Percentiles rank a stretch among this genome's conserved stretches.
These are phyloP conservation scores for Tupaia tana DNA, from an alignment of 2,113 vertebrate genomes.

Conservation along the genomic window DNA sequence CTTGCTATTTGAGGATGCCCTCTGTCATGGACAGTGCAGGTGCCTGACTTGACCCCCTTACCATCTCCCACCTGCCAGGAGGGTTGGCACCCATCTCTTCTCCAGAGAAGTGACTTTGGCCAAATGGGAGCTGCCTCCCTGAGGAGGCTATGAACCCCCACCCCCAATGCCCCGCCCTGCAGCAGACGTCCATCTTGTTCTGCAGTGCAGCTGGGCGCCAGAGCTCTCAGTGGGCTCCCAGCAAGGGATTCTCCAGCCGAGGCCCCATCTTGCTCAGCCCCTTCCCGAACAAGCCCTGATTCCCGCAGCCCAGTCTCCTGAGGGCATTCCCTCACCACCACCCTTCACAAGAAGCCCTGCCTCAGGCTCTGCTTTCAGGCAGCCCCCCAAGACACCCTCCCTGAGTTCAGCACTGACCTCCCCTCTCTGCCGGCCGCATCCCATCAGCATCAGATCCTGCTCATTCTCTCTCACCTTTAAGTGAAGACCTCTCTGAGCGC, in stretches of 20 bases:
- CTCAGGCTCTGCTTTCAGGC: not conserved
- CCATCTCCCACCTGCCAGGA: not conserved
- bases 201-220: not conserved
- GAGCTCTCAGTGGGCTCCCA: not conserved
- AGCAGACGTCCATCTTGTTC: not conserved
- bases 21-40: accelerated
- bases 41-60: not conserved
- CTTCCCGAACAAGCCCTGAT: accelerated
- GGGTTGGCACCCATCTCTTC: not conserved
- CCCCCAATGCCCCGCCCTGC: accelerated
- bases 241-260: not conserved
- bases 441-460: not conserved
- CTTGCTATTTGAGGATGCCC: not conserved
- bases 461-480: not conserved
- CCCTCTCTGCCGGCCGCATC: not conserved
- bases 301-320: not conserved
- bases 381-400: not conserved
- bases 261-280: not conserved
- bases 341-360: accelerated
- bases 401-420: accelerated
- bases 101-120: not conserved
- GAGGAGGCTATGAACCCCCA: not conserved
- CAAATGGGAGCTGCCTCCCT: not conserved
- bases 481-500: not conserved
- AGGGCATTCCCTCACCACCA: not conserved